Evolutionary conservation across 2,888 invertebrate species (phyloP).

Genomic region (Chymomyza procnemis): DNA sequence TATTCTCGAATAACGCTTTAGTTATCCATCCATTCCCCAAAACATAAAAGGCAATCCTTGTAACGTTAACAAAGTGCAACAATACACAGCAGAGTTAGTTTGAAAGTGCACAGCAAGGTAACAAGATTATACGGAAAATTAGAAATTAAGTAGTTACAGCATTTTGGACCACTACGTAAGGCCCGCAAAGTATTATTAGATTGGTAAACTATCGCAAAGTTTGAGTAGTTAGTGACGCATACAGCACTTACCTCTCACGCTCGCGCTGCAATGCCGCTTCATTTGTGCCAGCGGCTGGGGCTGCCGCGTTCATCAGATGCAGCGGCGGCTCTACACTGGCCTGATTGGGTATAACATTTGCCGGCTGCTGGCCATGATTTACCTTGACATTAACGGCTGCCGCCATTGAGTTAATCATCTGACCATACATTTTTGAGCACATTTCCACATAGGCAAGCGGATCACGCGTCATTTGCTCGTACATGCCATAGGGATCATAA

Average conservation of each 20-base stretch:
- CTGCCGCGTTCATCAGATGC: not conserved
- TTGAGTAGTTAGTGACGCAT: not conserved
- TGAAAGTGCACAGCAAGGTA: not conserved
- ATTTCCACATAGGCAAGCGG: conserved; percentile 56
- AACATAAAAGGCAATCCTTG: too few relatives aligned
- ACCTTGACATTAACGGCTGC: conserved; percentile 41
- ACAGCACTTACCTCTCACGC: conserved; percentile 53
- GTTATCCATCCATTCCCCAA: too few relatives aligned
- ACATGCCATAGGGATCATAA: conserved; percentile 49
- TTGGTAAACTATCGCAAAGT: not conserved
- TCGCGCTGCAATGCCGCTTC: conserved; percentile 52
- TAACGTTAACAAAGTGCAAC: not conserved
- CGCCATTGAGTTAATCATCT: conserved; percentile 58
- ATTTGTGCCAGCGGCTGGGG: conserved; percentile 15
- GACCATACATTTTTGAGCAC: conserved; percentile 59
- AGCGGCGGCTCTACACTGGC: not conserved
- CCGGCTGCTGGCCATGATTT: not conserved
- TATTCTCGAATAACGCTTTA: too few relatives aligned
- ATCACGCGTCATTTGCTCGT: conserved; percentile 56
- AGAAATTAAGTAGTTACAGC: not conserved
- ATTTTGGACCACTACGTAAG: not conserved
- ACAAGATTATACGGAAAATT: not conserved
- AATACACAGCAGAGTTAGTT: not conserved
- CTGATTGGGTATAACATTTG: not conserved
- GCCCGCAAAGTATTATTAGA: not conserved